Evolutionary conservation across 1,140 invertebrate species (phyloP).

Genomic region (Parasteatoda tepidariorum): DNA sequence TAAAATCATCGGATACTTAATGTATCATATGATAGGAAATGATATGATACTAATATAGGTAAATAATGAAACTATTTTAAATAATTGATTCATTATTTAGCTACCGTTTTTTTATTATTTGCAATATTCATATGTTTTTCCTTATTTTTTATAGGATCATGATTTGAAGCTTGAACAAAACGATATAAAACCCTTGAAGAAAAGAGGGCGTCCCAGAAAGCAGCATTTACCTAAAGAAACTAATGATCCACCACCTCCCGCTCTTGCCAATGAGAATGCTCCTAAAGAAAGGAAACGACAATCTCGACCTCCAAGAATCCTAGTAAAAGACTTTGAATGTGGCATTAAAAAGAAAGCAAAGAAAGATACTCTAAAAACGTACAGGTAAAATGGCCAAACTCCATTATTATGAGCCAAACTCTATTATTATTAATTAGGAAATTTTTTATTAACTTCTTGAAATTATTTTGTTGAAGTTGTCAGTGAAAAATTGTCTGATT

Average conservation of each 20-base stretch:
- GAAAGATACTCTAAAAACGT: slow-evolving; percentile 24
- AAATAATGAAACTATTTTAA: no score
- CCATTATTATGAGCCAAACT: no score
- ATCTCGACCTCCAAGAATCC: slow-evolving; percentile 65
- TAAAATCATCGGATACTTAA: no score
- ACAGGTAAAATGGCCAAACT: slow-evolving; percentile 56
- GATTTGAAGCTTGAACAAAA: slow-evolving; percentile 38
- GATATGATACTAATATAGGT: no score
- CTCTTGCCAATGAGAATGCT: no score
- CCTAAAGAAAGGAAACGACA: background rate
- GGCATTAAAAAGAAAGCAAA: slow-evolving; percentile 61
- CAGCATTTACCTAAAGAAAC: slow-evolving; percentile 15
- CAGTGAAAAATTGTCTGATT: no score
- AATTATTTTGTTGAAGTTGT: no score
- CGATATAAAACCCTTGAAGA: slow-evolving; percentile 34
- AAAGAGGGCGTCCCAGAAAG: slow-evolving; percentile 62
- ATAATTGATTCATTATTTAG: no score
- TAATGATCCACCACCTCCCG: background rate
- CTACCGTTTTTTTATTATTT: no score
- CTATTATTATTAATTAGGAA: no score
- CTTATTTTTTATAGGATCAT: slow-evolving; percentile 53
- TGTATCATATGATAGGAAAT: no score
- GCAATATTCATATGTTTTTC: background rate
- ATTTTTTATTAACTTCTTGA: no score
- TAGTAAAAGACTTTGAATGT: slow-evolving; percentile 67